A percentile compares a stretch with the other conserved stretches of the same genome.
Evolutionary conservation across 2,797 vertebrate genomes (phyloP).

Genomic region (Myotis planiceps): DNA sequence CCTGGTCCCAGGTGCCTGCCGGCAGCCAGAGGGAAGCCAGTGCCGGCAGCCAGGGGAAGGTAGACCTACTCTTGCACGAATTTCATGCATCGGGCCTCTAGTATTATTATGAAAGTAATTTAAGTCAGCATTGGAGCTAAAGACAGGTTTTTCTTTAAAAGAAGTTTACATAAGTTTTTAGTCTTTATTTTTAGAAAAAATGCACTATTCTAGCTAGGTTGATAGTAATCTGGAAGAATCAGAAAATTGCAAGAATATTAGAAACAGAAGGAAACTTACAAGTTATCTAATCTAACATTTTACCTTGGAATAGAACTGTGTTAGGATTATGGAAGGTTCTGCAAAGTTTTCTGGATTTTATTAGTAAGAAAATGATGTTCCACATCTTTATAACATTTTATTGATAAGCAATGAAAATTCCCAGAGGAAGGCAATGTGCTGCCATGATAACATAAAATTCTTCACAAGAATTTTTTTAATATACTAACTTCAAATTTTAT

Average conservation of each 20-base stretch:
- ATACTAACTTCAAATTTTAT: slow-evolving; percentile 30
- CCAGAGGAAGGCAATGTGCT: not conserved
- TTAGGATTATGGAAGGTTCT: not conserved
- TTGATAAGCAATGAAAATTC: slow-evolving; percentile 48
- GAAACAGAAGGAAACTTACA: not conserved
- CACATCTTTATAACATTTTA: slow-evolving; percentile 32
- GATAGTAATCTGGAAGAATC: not conserved
- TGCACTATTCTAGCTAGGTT: not conserved
- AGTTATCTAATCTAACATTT: not conserved
- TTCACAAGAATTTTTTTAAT: not conserved
- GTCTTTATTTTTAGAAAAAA: slow-evolving; percentile 20
- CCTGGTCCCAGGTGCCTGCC: too few relatives aligned
- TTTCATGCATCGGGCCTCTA: too few relatives aligned
- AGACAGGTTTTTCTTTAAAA: slow-evolving; percentile 7
- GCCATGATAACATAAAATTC: slow-evolving; percentile 18
- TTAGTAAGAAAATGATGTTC: slow-evolving; percentile 1
- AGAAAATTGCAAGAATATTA: slow-evolving; percentile 12
- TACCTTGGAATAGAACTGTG: not conserved
- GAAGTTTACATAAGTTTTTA: not conserved
- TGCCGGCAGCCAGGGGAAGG: too few relatives aligned
- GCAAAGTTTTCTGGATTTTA: slow-evolving; percentile 4
- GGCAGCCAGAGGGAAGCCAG: too few relatives aligned
- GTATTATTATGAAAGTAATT: not conserved
- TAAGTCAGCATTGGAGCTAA: not conserved
- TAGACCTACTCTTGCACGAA: too few relatives aligned